A percentile compares a stretch with the other conserved stretches of the same genome.
Evolutionary conservation across 2,113 vertebrate species (phyloP).

Genomic region (Istiophorus platypterus): DNA sequence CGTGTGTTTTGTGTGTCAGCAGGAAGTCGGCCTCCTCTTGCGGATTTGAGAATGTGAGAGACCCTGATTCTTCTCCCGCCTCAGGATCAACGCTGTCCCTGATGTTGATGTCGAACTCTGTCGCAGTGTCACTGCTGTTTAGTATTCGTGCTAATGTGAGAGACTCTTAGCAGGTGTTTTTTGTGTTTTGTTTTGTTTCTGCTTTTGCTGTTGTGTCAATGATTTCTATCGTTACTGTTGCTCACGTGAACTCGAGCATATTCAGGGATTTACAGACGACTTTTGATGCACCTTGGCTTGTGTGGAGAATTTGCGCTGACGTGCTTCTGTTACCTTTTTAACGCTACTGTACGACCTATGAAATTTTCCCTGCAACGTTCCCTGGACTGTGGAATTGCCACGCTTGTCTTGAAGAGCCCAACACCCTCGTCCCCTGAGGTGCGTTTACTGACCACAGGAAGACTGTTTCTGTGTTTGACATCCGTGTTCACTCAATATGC

Average conservation of each 20-base stretch:
- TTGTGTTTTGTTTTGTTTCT: neutral
- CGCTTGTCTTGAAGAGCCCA: constrained; percentile 1
- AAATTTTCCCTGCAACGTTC: constrained; percentile 33
- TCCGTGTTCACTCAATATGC: constrained; percentile 23
- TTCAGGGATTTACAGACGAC: constrained; percentile 70
- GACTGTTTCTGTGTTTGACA: constrained; percentile 26
- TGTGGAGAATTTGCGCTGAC: constrained; percentile 30
- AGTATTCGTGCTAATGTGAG: constrained; percentile 26
- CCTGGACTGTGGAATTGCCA: constrained; percentile 38
- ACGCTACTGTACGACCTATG: constrained; percentile 50
- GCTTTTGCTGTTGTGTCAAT: constrained; percentile 24
- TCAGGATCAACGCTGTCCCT: constrained; percentile 35
- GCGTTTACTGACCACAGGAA: constrained; percentile 29
- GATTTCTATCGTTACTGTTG: constrained; percentile 29
- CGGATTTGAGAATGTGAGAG: neutral
- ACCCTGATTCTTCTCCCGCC: constrained; percentile 70
- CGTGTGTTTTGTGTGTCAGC: neutral
- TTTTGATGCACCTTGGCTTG: constrained; percentile 57
- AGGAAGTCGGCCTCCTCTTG: neutral
- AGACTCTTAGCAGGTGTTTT: constrained; percentile 26
- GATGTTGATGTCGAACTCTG: constrained; percentile 48
- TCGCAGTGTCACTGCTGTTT: constrained; percentile 57
- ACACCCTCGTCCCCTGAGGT: constrained; percentile 5
- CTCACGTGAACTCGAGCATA: constrained; percentile 57
- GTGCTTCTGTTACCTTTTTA: constrained; percentile 53